Base-by-base conservation (phyloP, 2,113 vertebrate species). In the Ammodytes marinus region DNA sequence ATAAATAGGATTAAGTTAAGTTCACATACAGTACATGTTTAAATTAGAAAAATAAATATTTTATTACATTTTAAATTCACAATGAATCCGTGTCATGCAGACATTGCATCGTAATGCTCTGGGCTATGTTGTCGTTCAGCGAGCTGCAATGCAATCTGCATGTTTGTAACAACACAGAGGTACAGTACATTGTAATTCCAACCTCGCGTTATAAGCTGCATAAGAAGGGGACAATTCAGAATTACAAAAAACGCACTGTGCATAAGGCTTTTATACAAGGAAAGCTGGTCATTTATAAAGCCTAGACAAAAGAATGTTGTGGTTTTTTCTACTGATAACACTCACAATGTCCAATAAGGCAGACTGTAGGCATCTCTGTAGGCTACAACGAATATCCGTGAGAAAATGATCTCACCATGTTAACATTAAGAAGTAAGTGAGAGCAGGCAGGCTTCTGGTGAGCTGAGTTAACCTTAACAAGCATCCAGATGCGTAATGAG, bases 41-140 rank as follows among this genome's bases (percentile, higher is more conserved):
- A 69, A 76, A 79, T 91, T 94, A 93, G 40, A 95, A 94, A 95
- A 94, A 94, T 92, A 92, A 84, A 92, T 79, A 75, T 83, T 90
- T 90, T 63, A 86, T 91, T 50, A 81, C 79, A 89, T 85, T 85
- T 80, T 27, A 70, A 86, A 75, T 67, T 81, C 72, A 88, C 78
- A 87, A 70, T 81, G 61, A 77, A n/a, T 82, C 49, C 40, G 35
- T 61, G 57, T 82, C 88, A 92, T 88, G 83, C 86, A 86, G 79
- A 82, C 72, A 35, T 80, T 81, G 78, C 85, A 87, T 65, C 55
- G 59, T 63, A 79, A 73, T 19, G 46, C 45, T 61, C 46, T 55
- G 61, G n/a, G 60, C 55, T 76, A 52, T 71, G 45, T 47, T 59
- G 39, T 45, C 4, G 57, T 86, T 49, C 77, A 78, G 69, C 47